Evolutionary conservation across 2,797 vertebrate genomes (phyloP).

Genomic region (Anabacerthia variegaticeps): DNA sequence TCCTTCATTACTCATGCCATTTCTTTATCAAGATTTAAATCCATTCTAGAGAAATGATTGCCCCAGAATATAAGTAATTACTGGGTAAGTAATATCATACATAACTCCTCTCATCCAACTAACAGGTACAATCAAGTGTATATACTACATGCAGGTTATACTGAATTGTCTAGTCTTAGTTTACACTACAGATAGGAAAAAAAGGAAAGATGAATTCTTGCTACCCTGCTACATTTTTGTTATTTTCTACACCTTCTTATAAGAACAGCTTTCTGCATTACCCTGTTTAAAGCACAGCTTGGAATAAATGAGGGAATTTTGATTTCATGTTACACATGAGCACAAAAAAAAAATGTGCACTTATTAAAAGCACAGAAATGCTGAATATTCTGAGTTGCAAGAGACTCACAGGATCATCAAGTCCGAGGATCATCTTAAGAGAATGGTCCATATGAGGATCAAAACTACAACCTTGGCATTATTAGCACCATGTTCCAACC

Average conservation of each 20-base stretch:
- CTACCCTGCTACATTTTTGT: neutral
- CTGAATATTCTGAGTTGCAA: neutral
- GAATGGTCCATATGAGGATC: neutral
- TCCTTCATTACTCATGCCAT: neutral
- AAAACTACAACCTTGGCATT: neutral
- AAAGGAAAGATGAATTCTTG: neutral
- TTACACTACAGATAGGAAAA: neutral
- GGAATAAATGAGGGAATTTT: neutral
- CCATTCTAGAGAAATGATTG: neutral
- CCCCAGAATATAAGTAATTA: neutral
- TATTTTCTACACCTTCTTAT: neutral
- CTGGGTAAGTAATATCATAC: neutral
- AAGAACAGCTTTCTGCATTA: neutral
- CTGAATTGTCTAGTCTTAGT: neutral
- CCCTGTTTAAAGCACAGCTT: rapidly evolving
- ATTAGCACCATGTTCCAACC: neutral
- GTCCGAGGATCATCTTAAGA: no score
- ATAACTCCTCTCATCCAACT: neutral
- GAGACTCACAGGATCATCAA: neutral
- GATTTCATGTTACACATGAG: neutral
- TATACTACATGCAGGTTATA: neutral
- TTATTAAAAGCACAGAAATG: neutral
- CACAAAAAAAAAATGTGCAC: neutral
- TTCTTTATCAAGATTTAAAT: neutral
- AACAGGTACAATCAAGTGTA: neutral